These are phyloP conservation scores for Melitaea cinxia DNA, from an alignment of 1,140 invertebrate genomes.

Conservation along the genomic window DNA sequence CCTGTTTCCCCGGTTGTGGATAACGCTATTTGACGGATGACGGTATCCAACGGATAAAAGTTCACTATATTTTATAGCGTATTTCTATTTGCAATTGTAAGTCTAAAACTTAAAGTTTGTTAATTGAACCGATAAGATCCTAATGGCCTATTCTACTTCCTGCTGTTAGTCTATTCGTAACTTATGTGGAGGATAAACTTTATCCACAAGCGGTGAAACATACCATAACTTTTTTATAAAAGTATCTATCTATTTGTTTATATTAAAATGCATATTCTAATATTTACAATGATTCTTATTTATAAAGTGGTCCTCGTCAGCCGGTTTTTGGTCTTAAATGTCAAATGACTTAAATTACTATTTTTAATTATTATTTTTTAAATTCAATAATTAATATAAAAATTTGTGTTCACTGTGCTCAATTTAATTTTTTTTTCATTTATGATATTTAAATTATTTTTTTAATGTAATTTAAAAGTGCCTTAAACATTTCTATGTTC, in stretches of 20 bases:
- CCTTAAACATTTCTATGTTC: neutral
- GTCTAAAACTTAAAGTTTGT: no score
- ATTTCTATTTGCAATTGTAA: no score
- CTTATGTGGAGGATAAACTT: no score
- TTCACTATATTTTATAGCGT: no score
- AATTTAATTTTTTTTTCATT: neutral
- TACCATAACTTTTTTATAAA: no score
- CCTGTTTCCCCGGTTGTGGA: no score
- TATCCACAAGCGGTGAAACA: no score
- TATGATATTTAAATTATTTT: neutral
- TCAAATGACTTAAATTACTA: constrained; percentile 1
- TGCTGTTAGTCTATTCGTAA: no score
- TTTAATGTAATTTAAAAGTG: neutral
- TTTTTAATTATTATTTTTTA: neutral
- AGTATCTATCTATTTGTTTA: neutral
- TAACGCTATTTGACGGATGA: no score
- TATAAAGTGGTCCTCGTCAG: constrained; percentile 28
- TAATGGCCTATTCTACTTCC: no score
- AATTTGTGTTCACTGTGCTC: constrained; percentile 3
- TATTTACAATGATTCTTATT: constrained; percentile 16
- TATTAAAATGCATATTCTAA: neutral
- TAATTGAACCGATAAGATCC: no score
- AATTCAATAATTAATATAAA: constrained; percentile 1
- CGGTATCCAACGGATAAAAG: no score
- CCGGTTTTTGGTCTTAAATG: constrained; percentile 9